Evolutionary conservation across 1,140 invertebrate species (phyloP).

Genomic region (Lucilia cuprina): DNA sequence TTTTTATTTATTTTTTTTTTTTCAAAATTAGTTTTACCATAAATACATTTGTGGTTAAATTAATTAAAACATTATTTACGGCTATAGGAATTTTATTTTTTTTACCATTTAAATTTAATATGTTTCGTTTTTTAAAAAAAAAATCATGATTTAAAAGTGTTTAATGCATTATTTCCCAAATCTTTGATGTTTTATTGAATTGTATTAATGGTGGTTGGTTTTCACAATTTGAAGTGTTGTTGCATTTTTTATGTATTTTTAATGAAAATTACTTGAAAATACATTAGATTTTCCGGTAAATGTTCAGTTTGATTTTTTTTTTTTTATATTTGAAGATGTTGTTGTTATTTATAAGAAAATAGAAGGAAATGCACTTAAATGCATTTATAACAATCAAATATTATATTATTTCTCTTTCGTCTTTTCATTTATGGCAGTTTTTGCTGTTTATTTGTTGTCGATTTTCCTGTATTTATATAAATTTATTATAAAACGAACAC

Average conservation of each 20-base stretch:
- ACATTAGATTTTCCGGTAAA: not conserved
- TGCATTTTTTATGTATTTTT: not conserved
- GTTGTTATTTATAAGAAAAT: not conserved
- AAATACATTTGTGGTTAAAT: not conserved
- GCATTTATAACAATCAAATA: conserved; percentile 22
- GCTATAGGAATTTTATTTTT: not conserved
- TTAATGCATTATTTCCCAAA: not conserved
- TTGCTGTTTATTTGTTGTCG: not conserved
- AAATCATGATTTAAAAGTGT: not conserved
- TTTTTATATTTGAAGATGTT: not conserved
- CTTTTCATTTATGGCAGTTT: not conserved
- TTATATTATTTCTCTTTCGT: conserved; percentile 14
- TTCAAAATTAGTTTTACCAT: not conserved
- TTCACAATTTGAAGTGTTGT: not conserved
- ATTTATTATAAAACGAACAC: not conserved
- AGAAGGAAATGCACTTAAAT: conserved; percentile 21
- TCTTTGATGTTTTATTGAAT: not conserved
- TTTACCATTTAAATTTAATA: too few species aligned
- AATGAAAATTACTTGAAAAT: not conserved
- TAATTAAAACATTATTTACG: not conserved
- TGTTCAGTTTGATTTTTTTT: not conserved
- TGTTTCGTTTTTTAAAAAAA: not conserved
- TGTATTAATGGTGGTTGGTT: not conserved
- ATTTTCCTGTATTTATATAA: not conserved
- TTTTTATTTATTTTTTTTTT: not conserved